Evolutionary conservation across 2,888 invertebrate genomes (phyloP).

Genomic region (Germaria angustata): DNA sequence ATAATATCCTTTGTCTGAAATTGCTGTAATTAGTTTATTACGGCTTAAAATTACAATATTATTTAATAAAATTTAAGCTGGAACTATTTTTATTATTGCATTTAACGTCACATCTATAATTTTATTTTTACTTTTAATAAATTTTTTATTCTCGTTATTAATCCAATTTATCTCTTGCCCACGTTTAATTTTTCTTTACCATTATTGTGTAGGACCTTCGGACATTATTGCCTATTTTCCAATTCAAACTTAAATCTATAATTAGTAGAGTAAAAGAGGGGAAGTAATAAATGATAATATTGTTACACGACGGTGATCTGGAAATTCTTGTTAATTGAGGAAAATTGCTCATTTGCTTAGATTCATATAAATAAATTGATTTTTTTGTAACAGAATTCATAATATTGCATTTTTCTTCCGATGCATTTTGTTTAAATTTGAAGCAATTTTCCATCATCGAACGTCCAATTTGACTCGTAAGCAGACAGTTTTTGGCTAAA

Average conservation of each 20-base stretch:
- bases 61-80: conserved; percentile 32
- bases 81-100: conserved; percentile 11
- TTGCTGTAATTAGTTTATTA: conserved; percentile 18
- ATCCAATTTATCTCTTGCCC: conserved; percentile 44
- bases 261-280: neutral
- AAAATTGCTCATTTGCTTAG: no score
- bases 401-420: no score
- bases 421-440: no score
- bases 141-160: no score
- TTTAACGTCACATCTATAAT: conserved; percentile 29
- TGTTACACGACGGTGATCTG: no score
- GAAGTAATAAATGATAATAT: neutral
- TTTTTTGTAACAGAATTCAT: no score
- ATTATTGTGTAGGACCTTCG: neutral
- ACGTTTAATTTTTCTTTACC: conserved; percentile 21
- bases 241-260: neutral
- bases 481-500: no score
- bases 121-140: no score
- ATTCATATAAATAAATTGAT: no score
- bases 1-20: neutral
- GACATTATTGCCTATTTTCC: conserved; percentile 53
- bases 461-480: no score
- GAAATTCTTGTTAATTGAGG: no score
- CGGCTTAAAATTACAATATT: conserved; percentile 51
- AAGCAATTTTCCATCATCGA: no score